Evolutionary conservation across 2,888 invertebrate genomes (phyloP), one percentile per base, ranked within the genome.

Genomic region (Acleris holmiana): DNA sequence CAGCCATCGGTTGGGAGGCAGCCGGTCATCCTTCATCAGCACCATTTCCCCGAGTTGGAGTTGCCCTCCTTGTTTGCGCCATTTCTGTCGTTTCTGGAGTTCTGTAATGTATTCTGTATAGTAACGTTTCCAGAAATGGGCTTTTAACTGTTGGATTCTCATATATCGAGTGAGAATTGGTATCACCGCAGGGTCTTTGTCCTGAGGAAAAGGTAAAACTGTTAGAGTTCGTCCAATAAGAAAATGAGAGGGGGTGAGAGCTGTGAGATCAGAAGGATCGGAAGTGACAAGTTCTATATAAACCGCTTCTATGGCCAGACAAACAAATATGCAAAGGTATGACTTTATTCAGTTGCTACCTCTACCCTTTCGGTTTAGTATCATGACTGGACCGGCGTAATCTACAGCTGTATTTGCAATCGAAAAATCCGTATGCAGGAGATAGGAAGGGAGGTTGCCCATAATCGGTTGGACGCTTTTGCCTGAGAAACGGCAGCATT

Each of bases 251-350:
- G 25, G 25, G 25, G 25, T 25, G 25, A 25, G 25, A 25, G 25
- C 25, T 25, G 25, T 25, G 25, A 25, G 25, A 25, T 25, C 25
- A 25, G 25, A 25, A 25, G 25, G 25, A 25, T 25, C 25, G 25
- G 25, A 25, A 25, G 25, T 25, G 25, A 25, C 25, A 25, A 25
- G 25, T 25, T 25, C 25, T 25, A 25, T 25, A 25, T 25, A 7
- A 25, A 25, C 25, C 25, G 25, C 25, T 25, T 25, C 7, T 25
- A 25, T 7, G 25, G 25, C 25, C 25, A 25, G 25, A 25, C 72
- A 70, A 10, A 73, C 70, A 67, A 73, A 75, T 7, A 73, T 44
- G 57, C 70, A 73, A 29, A 73, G 61, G 46, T 71, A 72, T 7
- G 68, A 53, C 51, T 72, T 71, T 0, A 62, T 61, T 15, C 67